These are phyloP conservation scores for Dasypogon diadema DNA, from an alignment of 2,888 invertebrate genomes.

Conservation along the genomic window DNA sequence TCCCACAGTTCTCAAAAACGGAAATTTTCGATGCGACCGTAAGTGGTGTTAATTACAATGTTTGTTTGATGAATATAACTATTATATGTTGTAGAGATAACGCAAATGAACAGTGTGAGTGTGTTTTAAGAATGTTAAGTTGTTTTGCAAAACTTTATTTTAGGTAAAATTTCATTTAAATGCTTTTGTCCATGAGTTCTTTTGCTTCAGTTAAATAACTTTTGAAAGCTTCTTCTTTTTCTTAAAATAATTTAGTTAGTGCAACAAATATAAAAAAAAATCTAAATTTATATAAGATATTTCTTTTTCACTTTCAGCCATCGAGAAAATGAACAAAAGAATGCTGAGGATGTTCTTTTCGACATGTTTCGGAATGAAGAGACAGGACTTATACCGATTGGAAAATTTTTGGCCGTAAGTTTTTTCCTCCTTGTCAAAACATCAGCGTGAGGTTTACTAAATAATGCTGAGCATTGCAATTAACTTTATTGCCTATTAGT, in stretches of 20 bases:
- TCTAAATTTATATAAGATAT: background rate
- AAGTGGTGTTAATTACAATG: constrained; percentile 61
- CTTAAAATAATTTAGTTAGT: background rate
- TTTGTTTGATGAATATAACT: background rate
- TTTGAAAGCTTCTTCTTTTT: too few species aligned
- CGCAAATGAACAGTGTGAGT: background rate
- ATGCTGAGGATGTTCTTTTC: constrained; percentile 90
- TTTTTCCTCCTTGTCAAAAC: too few species aligned
- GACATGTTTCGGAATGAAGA: constrained; percentile 93
- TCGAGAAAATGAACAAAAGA: constrained; percentile 75
- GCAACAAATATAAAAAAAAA: background rate
- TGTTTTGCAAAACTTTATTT: background rate
- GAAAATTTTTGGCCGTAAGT: constrained; percentile 89
- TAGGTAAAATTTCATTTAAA: background rate
- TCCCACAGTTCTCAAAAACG: constrained; percentile 65
- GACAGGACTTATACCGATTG: constrained; percentile 81
- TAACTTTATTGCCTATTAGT: too few species aligned
- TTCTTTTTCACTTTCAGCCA: constrained; percentile 66
- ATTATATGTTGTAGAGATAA: background rate
- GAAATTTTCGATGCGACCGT: constrained; percentile 67
- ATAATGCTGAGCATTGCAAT: too few species aligned
- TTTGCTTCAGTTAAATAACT: too few species aligned
- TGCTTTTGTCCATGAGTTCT: background rate
- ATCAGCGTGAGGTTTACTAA: too few species aligned
- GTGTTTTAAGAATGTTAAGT: background rate